Percentiles rank a stretch among this genome's conserved stretches.
Conservation (phyloP, 2,797 vertebrate genomes). For the Silurus lanzhouensis region DNA sequence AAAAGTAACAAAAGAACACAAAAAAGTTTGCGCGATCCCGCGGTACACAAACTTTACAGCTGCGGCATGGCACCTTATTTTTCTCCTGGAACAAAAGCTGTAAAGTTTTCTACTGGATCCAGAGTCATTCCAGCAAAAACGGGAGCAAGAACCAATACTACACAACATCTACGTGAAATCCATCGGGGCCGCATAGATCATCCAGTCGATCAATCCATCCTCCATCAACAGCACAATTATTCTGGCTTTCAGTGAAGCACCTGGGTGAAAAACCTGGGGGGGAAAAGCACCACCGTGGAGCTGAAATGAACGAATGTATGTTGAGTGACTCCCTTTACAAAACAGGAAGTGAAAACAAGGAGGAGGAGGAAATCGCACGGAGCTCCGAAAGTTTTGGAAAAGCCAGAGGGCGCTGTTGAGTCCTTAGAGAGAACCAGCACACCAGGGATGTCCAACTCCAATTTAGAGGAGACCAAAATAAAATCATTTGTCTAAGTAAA, state of each 20-base stretch:
- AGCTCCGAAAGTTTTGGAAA: constrained; percentile 66
- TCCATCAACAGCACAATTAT: constrained; percentile 37
- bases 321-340: constrained; percentile 59
- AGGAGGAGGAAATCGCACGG: constrained; percentile 57
- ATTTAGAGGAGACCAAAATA: too few relatives aligned
- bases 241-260: background rate
- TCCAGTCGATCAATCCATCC: constrained; percentile 41
- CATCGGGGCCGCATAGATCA: constrained; percentile 61
- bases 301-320: constrained; percentile 43
- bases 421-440: background rate
- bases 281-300: background rate
- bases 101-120: background rate
- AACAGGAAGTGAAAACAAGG: constrained; percentile 74
- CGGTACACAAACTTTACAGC: background rate
- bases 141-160: constrained; percentile 30
- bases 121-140: constrained; percentile 18
- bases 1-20: background rate
- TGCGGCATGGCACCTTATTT: background rate
- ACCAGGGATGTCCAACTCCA: too few relatives aligned
- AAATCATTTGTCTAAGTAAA: too few relatives aligned
- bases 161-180: constrained; percentile 69
- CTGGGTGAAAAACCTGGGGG: background rate
- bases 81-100: background rate
- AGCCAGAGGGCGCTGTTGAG: constrained; percentile 69
- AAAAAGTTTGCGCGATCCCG: background rate